Percentiles rank a stretch among this genome's conserved stretches.
Evolutionary conservation across 2,797 vertebrate genomes (phyloP).

Genomic region (Enteromius paludinosus): DNA sequence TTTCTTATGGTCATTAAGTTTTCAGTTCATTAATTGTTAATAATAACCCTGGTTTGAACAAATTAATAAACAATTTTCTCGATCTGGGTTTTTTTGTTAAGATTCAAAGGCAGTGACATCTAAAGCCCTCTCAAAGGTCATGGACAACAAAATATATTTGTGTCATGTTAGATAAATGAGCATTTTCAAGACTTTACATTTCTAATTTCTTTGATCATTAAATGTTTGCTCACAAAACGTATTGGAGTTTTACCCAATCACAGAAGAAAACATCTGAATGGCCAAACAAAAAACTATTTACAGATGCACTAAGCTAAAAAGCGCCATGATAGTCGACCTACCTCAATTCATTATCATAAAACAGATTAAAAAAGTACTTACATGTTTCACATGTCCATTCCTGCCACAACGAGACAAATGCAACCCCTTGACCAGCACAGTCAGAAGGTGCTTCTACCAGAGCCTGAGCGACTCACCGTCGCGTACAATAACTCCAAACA

Average conservation of each 20-base stretch:
- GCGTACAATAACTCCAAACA: constrained; percentile 4
- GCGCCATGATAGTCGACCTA: background rate
- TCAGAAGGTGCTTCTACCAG: constrained; percentile 59
- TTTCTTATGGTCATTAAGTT: background rate
- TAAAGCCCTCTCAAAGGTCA: constrained; percentile 41
- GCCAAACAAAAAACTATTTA: background rate
- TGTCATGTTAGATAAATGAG: constrained; percentile 19
- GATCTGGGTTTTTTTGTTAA: background rate
- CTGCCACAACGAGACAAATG: constrained; percentile 68
- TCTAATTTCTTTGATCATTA: background rate
- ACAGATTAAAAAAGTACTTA: constrained; percentile 73
- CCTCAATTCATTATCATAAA: background rate
- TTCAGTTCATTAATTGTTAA: background rate
- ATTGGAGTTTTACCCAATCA: background rate
- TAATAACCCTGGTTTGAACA: background rate
- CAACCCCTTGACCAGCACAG: constrained; percentile 42
- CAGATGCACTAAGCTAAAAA: background rate
- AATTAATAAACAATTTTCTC: background rate
- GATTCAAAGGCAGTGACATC: constrained; percentile 14
- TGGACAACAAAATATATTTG: background rate
- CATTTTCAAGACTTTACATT: constrained; percentile 4
- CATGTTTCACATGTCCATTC: constrained; percentile 65
- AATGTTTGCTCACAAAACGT: background rate
- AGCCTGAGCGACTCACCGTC: constrained; percentile 56
- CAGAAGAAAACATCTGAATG: background rate